These are phyloP conservation scores for Eciton burchellii DNA, from an alignment of 1,140 invertebrate species.

Conservation along the genomic window DNA sequence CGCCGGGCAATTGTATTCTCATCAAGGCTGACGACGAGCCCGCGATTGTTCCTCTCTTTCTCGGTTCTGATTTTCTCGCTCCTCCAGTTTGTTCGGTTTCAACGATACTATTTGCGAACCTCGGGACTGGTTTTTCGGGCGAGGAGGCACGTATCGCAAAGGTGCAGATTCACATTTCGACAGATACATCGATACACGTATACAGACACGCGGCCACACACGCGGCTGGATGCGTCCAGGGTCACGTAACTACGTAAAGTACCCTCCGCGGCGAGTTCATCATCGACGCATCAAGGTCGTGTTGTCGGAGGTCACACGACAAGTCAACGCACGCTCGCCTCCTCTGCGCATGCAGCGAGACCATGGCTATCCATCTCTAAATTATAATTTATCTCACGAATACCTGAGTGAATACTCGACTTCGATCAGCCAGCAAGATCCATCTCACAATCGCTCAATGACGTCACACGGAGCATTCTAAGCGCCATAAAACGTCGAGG, in stretches of 20 bases:
- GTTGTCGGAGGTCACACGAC: conserved; percentile 48
- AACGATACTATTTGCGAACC: conserved; percentile 8
- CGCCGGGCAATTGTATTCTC: neutral
- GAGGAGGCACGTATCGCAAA: neutral
- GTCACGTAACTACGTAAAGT: conserved; percentile 11
- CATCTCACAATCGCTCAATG: neutral
- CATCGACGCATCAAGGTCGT: conserved; percentile 56
- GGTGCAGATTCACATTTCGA: conserved; percentile 20
- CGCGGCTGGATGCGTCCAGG: neutral
- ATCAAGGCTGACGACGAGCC: neutral
- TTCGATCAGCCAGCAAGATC: neutral
- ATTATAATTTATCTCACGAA: conserved; percentile 30
- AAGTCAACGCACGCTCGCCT: conserved; percentile 51
- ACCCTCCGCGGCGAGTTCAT: conserved; percentile 19
- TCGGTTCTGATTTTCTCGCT: neutral
- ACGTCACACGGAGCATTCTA: neutral
- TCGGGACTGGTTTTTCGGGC: neutral
- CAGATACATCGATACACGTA: no score
- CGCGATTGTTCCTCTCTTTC: neutral
- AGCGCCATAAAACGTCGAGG: neutral
- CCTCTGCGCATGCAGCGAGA: conserved; percentile 16
- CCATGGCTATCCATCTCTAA: conserved; percentile 15
- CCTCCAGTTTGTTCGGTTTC: neutral
- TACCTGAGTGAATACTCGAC: neutral
- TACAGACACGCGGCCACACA: no score